Evolutionary conservation across 1,140 invertebrate species (phyloP), one percentile per base, ranked within the genome.

Genomic region (Drusus annulatus): DNA sequence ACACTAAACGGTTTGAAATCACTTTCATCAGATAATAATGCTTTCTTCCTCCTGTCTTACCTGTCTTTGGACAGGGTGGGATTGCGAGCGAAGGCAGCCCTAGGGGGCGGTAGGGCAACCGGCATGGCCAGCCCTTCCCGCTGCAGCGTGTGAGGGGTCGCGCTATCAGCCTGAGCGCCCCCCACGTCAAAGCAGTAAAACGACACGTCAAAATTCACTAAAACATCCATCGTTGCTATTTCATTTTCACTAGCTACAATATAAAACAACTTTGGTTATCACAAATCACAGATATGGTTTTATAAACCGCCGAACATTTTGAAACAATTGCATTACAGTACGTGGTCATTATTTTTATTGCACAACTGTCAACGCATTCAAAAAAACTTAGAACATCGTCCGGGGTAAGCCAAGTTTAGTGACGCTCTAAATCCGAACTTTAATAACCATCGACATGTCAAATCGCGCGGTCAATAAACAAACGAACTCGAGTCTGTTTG

Each of bases 61-160:
- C 81, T 80, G 60, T 83, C 81, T 50, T 60, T 50, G 54, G 81
- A 78, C 13, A 83, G 75, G 76, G 76, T 36, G 19, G 79, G 81
- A 28, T 78, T 71, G 13, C 81, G 78, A 51, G 78, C 65, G 16
- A 80, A 21, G 5, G 79, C 56, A 8, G 81, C 62, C 17, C 68
- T 28, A 15, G 62, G 65, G 15, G 74, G 73, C 63, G 78, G 78
- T 63, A 82, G 51, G 15, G 78, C 80, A 15, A 79, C 78, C 28
- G 81, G 81, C 81, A 80, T 80, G 16, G 21, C 51, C 50, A 50
- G 75, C 16, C 51, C 54, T 21, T n/a, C 52, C 19, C 58, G 17
- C 13, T n/a, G 23, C 36, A 45, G 17, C 45, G 58, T 15, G 45
- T 25, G 21, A n/a, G 21, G 19, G 21, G 50, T 16, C 21, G 58